Conservation (phyloP, 2,888 invertebrate species). For the Auanema freiburgensis region DNA sequence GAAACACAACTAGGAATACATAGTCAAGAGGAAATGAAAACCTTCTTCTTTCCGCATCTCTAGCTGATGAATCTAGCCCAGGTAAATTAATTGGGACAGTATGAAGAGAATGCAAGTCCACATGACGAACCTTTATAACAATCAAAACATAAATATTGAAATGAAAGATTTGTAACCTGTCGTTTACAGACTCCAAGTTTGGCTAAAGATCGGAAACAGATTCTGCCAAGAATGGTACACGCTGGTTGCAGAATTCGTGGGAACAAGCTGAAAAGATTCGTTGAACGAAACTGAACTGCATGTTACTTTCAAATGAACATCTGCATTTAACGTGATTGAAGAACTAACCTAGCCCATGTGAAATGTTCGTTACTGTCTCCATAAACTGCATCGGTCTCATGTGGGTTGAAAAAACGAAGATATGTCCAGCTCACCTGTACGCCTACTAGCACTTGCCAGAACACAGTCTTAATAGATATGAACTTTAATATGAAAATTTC, state of each 20-base stretch:
- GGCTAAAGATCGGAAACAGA: constrained; percentile 44
- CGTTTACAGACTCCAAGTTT: constrained; percentile 47
- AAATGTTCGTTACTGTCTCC: constrained; percentile 62
- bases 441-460: constrained; percentile 43
- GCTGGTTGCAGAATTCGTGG: constrained; percentile 53
- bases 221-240: constrained; percentile 43
- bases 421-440: constrained; percentile 61
- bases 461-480: constrained; percentile 24
- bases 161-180: constrained; percentile 18
- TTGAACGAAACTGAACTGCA: no score
- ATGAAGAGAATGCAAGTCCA: constrained; percentile 46
- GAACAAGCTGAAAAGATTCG: constrained; percentile 48
- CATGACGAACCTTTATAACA: constrained; percentile 42
- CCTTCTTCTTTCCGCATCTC: constrained; percentile 43
- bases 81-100: constrained; percentile 42
- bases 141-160: background rate
- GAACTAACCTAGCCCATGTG: constrained; percentile 56
- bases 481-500: background rate
- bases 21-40: constrained; percentile 5
- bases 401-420: constrained; percentile 56
- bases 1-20: constrained; percentile 13
- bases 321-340: no score
- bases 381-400: constrained; percentile 44
- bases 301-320: no score
- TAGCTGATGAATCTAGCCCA: constrained; percentile 33